phyloP scores from a whole-genome alignment of 1,140 invertebrate genomes.

The Brachionus plicatilis region DNA sequence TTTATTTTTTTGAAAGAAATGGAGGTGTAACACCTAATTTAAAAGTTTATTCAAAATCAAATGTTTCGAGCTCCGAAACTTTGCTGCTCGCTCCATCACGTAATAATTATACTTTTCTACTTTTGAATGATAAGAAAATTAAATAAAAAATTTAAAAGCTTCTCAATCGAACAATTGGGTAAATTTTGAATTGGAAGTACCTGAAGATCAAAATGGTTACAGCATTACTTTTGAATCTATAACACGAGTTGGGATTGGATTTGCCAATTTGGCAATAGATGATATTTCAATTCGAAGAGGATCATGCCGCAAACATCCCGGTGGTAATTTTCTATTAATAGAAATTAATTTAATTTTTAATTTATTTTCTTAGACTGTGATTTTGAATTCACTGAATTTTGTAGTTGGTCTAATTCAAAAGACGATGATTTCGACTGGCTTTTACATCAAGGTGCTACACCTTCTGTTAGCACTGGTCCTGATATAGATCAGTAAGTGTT shows the following conservation, averaged over 20 bases:
- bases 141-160: neutral
- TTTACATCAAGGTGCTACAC: constrained; percentile 43
- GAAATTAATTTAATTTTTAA: neutral
- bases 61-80: neutral
- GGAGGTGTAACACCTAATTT: neutral
- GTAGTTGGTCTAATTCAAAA: constrained; percentile 10
- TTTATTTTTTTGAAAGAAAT: neutral
- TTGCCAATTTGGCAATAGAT: constrained; percentile 23
- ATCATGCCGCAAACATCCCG: neutral
- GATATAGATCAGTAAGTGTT: constrained; percentile 61
- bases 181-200: constrained; percentile 15
- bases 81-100: neutral
- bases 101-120: neutral
- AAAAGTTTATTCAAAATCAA: constrained; percentile 9
- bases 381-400: constrained; percentile 11
- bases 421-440: constrained; percentile 48
- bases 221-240: constrained; percentile 3
- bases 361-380: neutral
- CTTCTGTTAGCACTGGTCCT: constrained; percentile 47
- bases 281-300: neutral
- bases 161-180: constrained; percentile 23
- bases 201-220: neutral
- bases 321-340: neutral
- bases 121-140: no score
- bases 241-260: neutral